Evolutionary conservation across 2,113 vertebrate genomes (phyloP), one percentile per base, ranked within the genome.

Genomic region (Dryoscopus gambensis): DNA sequence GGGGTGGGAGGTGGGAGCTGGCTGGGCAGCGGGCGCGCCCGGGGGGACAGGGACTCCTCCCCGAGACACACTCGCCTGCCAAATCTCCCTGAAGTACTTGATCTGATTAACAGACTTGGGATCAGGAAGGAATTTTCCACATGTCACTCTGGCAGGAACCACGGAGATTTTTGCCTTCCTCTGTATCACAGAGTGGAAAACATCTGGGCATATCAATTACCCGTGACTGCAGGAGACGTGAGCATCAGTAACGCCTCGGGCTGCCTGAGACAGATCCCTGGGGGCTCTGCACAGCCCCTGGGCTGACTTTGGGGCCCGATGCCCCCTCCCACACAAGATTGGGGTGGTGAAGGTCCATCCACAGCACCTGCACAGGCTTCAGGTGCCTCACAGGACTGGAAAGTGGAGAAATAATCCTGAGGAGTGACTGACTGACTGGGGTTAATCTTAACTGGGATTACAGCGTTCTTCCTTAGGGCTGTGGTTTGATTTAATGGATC

Each of bases 51-150:
- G 49, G 67, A 18, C 49, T 11, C 55, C 46, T 53, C 56, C 74
- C 40, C 5, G 3, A 15, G 57, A 9, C 47, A 8, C 0, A 0
- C 19, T 39, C 0, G 1, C 42, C 44, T 8, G 14, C 88, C 79
- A 53, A 13, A 20, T 16, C 85, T n/a, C 63, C 75, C 82, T 15
- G 23, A 52, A 76, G 63, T 2, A 8, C 53, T 83, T 15, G 67
- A 73, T 57, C 40, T 57, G 49, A 86, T 77, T 9, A 57, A 42
- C 70, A 90, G 85, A 1, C 37, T 55, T 6, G 75, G 75, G 83
- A 69, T 12, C 1, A n/a, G 83, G 71, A 77, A 92, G 92, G 92
- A 95, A 90, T 84, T 95, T 92, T 94, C 90, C 95, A 92, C 88
- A 44, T 19, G 46, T 80, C 76, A 11, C 49, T 28, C 71, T 90